Evolutionary conservation across 2,797 vertebrate species (phyloP).

Genomic region (Pipistrellus pygmaeus): DNA sequence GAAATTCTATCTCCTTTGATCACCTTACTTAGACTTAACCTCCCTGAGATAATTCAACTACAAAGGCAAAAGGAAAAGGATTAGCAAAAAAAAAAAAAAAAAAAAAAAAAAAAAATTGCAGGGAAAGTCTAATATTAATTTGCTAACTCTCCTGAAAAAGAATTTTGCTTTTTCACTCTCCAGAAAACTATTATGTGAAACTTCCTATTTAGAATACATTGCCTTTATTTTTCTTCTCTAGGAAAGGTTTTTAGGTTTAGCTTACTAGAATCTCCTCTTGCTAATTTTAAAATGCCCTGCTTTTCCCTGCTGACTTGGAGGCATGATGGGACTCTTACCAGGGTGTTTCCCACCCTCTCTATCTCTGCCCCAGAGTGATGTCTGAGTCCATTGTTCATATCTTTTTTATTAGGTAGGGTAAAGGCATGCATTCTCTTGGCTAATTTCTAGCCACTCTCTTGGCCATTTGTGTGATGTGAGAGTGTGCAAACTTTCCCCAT

Average conservation of each 20-base stretch:
- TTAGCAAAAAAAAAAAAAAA: background rate
- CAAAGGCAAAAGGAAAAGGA: background rate
- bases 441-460: background rate
- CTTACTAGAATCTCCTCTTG: background rate
- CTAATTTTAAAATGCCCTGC: background rate
- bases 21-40: background rate
- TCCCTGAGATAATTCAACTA: background rate
- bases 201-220: background rate
- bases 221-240: background rate
- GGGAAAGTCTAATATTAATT: background rate
- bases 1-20: background rate
- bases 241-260: background rate
- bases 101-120: background rate
- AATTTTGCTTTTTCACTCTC: background rate
- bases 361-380: background rate
- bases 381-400: background rate
- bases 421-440: background rate
- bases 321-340: background rate
- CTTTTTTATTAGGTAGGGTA: background rate
- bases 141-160: background rate
- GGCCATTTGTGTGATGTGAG: background rate
- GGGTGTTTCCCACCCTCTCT: background rate
- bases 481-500: background rate
- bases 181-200: background rate
- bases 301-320: background rate